A percentile compares a stretch with the other conserved stretches of the same genome.
Conservation (phyloP, 2,113 vertebrate species). For the Grus americana region DNA sequence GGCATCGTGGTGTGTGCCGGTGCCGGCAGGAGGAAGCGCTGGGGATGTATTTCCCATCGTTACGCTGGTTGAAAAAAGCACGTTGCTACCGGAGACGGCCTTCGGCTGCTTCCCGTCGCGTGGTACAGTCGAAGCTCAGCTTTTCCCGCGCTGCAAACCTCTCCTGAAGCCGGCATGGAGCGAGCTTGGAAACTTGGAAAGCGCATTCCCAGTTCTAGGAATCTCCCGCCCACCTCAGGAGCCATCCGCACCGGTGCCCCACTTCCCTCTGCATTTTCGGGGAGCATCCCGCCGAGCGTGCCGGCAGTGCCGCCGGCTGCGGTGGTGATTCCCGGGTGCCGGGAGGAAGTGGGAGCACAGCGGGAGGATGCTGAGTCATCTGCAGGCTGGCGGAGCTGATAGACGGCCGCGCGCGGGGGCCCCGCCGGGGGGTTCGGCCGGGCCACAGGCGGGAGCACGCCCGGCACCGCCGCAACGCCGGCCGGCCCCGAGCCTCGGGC, state of each 20-base stretch:
- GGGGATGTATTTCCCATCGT: neutral
- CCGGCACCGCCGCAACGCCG: accelerated
- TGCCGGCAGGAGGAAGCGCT: neutral
- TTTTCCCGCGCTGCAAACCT: neutral
- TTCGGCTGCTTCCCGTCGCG: neutral
- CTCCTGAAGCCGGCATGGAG: accelerated
- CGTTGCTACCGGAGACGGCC: neutral
- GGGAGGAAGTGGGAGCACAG: constrained; percentile 64
- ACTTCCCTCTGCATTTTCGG: neutral
- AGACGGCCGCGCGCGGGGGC: constrained; percentile 59
- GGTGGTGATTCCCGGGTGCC: neutral
- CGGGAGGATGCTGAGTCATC: constrained; percentile 85
- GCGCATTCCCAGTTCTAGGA: neutral
- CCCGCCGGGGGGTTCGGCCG: neutral
- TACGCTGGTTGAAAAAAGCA: neutral
- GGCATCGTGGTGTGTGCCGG: neutral
- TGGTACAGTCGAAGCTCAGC: neutral
- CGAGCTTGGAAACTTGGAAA: neutral
- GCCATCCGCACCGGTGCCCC: accelerated
- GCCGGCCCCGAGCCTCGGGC: neutral
- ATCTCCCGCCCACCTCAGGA: neutral
- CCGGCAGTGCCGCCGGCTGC: neutral
- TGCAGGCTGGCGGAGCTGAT: constrained; percentile 72
- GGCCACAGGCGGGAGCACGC: neutral
- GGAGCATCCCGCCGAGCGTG: neutral